A percentile compares a stretch with the other conserved stretches of the same genome.
Evolutionary conservation across 2,888 invertebrate genomes (phyloP).

Genomic region (Heliconius hortense): DNA sequence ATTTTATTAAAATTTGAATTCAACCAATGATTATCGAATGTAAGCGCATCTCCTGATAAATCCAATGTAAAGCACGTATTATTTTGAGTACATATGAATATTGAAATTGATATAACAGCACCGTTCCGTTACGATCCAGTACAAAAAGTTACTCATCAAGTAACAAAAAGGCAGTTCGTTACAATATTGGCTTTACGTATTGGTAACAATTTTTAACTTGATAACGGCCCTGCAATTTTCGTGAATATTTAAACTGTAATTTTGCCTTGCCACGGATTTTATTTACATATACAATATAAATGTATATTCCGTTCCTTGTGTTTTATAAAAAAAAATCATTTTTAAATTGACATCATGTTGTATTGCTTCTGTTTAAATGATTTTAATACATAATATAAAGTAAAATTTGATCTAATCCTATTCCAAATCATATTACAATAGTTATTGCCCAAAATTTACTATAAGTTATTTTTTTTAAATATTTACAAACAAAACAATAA

Average conservation of each 20-base stretch:
- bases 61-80: background rate
- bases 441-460: too few species aligned
- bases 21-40: too few species aligned
- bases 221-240: constrained; percentile 1
- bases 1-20: too few species aligned
- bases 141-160: background rate
- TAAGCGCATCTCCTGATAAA: too few species aligned
- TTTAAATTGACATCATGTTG: too few species aligned
- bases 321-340: too few species aligned
- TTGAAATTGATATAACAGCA: background rate
- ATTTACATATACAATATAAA: background rate
- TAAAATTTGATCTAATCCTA: too few species aligned
- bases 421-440: too few species aligned
- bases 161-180: background rate
- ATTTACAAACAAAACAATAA: background rate
- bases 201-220: constrained; percentile 8
- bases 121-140: background rate
- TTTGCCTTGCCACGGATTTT: background rate
- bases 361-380: too few species aligned
- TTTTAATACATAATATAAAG: too few species aligned
- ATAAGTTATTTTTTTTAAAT: too few species aligned
- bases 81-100: background rate
- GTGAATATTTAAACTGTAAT: constrained; percentile 16
- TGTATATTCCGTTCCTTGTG: background rate
- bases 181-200: constrained; percentile 15